Base-by-base conservation (phyloP, 2,888 invertebrate species). In the Pterostichus madidus region DNA sequence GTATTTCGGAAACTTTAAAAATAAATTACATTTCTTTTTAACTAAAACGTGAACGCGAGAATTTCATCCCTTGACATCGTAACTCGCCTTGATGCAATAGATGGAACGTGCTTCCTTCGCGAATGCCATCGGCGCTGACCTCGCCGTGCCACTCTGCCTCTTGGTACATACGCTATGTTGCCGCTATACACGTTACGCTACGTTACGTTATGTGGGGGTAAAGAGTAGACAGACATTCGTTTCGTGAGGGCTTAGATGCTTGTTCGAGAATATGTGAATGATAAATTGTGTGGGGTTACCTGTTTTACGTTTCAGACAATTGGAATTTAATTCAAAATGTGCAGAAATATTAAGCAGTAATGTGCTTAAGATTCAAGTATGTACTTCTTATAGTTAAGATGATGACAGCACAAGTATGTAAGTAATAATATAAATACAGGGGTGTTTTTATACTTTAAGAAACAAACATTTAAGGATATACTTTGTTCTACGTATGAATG, bases 1-100 rank as follows among this genome's bases (percentile, higher is more conserved):
- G 71, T 71, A 46, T 71, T 71, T 71, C 71, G 49, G 52, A 76
- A 78, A 61, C 61, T 78, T 78, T 78, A 78, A 78, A 78, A 78
- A 78, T 78, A 78, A 78, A 78, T 78, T 78, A 78, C 78, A 78
- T 78, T 78, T 78, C 78, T 78, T 78, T 78, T 78, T 78, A 78
- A 78, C 39, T 78, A 78, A 49, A 78, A 78, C 78, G 78, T 61
- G 78, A 78, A 44, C 44, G 13, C 39, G 78, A 78, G 53, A 78
- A 78, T 78, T 78, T 78, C 49, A 78, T 78, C 78, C 61, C 44
- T 78, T 77, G 76, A 52, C 61, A 61, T 61, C 35, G 61, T 44
- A 78, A 61, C 78, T 77, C 56, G 59, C 44, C 31, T 39, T 78
- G 78, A 78, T 78, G 78, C 78, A 78, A 78, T 78, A 78, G 78